These are phyloP conservation scores for Myopa tessellatipennis DNA, from an alignment of 2,888 invertebrate species.

Conservation along the genomic window DNA sequence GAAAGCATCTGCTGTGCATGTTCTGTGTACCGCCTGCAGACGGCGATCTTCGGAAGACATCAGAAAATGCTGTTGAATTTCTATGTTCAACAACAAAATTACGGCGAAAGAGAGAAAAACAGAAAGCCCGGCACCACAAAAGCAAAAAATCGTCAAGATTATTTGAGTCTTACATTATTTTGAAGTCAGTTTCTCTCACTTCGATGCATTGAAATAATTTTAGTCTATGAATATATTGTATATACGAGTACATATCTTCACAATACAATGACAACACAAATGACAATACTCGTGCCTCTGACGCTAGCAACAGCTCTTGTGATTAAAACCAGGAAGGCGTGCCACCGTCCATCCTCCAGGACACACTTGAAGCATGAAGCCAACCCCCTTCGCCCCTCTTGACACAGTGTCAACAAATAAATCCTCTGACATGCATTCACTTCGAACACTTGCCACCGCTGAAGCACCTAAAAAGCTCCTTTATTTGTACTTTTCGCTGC, in stretches of 20 bases:
- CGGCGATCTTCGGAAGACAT: too few relatives aligned
- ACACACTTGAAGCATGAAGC: neutral
- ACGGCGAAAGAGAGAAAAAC: too few relatives aligned
- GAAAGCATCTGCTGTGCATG: conserved; percentile 30
- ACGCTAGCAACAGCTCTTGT: neutral
- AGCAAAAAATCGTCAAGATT: too few relatives aligned
- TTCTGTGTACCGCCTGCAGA: neutral
- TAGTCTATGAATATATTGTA: too few relatives aligned
- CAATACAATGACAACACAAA: neutral
- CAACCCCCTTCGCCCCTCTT: neutral
- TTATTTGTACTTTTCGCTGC: conserved; percentile 10
- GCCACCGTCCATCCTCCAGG: neutral
- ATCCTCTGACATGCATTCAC: conserved; percentile 56
- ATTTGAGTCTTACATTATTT: too few relatives aligned
- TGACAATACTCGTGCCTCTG: neutral
- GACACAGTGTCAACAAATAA: conserved; percentile 52
- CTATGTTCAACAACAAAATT: too few relatives aligned
- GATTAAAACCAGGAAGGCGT: conserved; percentile 10
- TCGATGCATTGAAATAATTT: too few relatives aligned
- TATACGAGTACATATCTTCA: neutral
- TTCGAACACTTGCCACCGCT: conserved; percentile 44
- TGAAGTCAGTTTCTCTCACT: too few relatives aligned
- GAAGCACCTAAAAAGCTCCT: conserved; percentile 19
- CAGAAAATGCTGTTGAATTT: too few relatives aligned
- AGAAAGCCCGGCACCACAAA: too few relatives aligned